Evolutionary conservation across 2,797 vertebrate species (phyloP), one percentile per base, ranked within the genome.

Genomic region (Ctenochaetus hawaiiensis): DNA sequence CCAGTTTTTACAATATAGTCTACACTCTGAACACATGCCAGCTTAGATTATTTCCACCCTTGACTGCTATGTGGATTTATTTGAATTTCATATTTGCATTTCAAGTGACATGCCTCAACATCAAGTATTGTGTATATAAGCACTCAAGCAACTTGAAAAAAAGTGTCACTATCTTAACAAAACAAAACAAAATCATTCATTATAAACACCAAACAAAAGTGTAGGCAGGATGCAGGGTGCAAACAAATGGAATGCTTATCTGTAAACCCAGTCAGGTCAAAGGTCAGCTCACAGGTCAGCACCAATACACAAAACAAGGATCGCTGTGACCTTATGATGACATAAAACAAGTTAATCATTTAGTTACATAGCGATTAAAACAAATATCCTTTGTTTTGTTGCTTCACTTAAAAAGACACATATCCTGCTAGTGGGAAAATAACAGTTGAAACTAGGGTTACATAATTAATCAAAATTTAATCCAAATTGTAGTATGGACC

Each of bases 201-300:
- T 53, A 72, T 49, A 78, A 84, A 84, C 67, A 67, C 69, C 53
- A 52, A 61, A 75, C 70, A 58, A 58, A 14, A 26, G 49, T 49
- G 78, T 17, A 63, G 68, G 57, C 60, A 51, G 53, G 56, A 74
- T 71, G 34, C 17, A 30, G 22, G 3, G 56, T 49, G 49, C 26
- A 54, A n/a, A 43, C 70, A 59, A 30, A 47, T 13, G 17, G 41
- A 68, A 70, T 47, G 43, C 41, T 47, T 8, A 43, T 68, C 72
- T 74, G 34, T 26, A 67, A 63, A 43, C 18, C 11, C 0, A 34
- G 22, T 17, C 44, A 11, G 39, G 70, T 69, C 41, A 72, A 70
- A 69, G 53, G 63, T 63, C 44, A 44, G 8, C 41, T 23, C 23
- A 20, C 5, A 30, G 53, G 51, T 51, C 45, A 67, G 51, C 30